phyloP scores from a whole-genome alignment of 2,888 invertebrate species.

The Eilema sororculum region DNA sequence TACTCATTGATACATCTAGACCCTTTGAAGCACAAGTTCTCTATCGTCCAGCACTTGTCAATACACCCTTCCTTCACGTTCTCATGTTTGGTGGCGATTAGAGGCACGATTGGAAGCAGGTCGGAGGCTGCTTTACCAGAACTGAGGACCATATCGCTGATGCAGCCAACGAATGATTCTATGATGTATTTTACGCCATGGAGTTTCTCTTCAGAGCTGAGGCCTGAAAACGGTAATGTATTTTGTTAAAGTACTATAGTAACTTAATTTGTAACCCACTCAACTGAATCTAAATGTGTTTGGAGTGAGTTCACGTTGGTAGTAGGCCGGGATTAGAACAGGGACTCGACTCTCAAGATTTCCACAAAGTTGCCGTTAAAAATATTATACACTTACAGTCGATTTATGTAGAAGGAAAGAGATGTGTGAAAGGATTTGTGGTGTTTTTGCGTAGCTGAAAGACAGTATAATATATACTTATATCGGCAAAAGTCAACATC shows the following conservation, averaged over 20 bases:
- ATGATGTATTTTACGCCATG: slow-evolving; percentile 97
- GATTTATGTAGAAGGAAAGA: too few relatives aligned
- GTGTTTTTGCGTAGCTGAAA: too few relatives aligned
- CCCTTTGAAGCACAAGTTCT: slow-evolving; percentile 95
- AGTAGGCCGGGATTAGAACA: too few relatives aligned
- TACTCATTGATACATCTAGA: slow-evolving; percentile 97
- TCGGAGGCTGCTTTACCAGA: slow-evolving; percentile 95
- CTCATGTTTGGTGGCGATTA: slow-evolving; percentile 95
- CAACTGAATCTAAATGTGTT: too few relatives aligned
- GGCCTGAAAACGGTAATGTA: slow-evolving; percentile 83
- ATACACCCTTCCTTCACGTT: slow-evolving; percentile 96
- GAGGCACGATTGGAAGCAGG: slow-evolving; percentile 92
- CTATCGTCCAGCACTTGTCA: slow-evolving; percentile 92
- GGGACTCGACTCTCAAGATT: too few relatives aligned
- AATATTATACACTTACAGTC: too few relatives aligned
- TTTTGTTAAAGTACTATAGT: neutral
- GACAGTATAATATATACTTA: too few relatives aligned
- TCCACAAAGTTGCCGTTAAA: too few relatives aligned
- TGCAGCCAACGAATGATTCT: slow-evolving; percentile 97
- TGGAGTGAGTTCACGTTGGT: too few relatives aligned
- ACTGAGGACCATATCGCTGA: slow-evolving; percentile 94
- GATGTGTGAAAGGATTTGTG: too few relatives aligned
- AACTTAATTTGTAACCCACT: too few relatives aligned
- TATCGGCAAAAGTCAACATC: too few relatives aligned
- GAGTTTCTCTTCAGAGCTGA: slow-evolving; percentile 95